Percentiles rank a stretch among this genome's conserved stretches.
phyloP scores from a whole-genome alignment of 2,113 vertebrate species.

The Puffinus mauretanicus region DNA sequence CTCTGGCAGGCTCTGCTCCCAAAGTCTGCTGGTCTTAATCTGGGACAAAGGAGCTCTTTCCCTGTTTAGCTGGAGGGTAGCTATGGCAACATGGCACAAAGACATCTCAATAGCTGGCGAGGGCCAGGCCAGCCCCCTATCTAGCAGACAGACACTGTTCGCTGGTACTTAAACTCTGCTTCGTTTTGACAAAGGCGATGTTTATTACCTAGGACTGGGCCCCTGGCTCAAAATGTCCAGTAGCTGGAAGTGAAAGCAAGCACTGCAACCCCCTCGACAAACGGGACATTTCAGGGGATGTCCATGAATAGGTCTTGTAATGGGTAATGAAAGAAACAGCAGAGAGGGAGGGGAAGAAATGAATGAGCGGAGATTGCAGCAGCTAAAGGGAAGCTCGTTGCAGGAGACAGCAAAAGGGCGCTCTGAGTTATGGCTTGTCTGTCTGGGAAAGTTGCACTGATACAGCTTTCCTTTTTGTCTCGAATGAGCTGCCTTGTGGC shows the following conservation, averaged over 20 bases:
- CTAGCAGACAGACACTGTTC: conserved; percentile 4
- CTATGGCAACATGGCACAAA: conserved; percentile 64
- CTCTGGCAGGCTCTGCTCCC: conserved; percentile 14
- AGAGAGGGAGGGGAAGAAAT: neutral
- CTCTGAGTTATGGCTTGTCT: conserved; percentile 33
- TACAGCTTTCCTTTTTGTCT: conserved; percentile 22
- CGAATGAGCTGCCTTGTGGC: neutral
- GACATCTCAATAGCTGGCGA: conserved; percentile 50
- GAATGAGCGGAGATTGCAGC: neutral
- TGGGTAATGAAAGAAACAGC: neutral
- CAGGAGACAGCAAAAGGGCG: neutral
- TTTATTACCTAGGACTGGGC: conserved; percentile 18
- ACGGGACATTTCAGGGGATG: neutral
- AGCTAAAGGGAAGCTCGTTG: neutral
- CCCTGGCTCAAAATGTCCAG: neutral
- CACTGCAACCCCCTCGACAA: neutral
- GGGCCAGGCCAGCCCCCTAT: neutral
- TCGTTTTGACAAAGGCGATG: neutral
- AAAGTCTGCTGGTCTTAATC: conserved; percentile 46
- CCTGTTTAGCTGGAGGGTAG: conserved; percentile 50
- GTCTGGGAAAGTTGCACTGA: conserved; percentile 39
- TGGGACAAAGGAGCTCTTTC: conserved; percentile 57
- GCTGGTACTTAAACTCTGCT: neutral
- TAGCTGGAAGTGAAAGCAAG: neutral
- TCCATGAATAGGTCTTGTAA: conserved; percentile 20